Conservation (phyloP, 2,113 vertebrate species). For the Oncorhynchus nerka region DNA sequence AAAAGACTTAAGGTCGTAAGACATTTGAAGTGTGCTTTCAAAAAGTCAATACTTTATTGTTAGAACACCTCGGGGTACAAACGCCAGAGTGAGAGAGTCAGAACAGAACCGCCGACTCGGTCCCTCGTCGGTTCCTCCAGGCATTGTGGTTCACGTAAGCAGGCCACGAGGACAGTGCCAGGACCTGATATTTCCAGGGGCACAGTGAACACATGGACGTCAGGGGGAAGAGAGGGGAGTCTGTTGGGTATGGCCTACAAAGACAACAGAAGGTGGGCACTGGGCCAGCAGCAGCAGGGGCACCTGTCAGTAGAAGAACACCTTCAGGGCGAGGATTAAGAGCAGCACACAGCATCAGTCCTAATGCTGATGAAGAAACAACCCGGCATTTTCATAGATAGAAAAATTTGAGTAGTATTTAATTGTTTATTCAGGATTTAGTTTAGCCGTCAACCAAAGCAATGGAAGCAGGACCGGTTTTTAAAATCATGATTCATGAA, state of each 20-base stretch:
- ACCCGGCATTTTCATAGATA: neutral
- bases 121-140: conserved; percentile 19
- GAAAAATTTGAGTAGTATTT: neutral
- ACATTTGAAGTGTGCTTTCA: no score
- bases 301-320: neutral
- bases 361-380: neutral
- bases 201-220: conserved; percentile 48
- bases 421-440: neutral
- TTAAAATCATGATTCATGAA: neutral
- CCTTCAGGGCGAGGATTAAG: neutral
- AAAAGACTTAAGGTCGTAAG: no score
- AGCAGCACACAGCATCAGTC: neutral
- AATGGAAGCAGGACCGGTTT: neutral
- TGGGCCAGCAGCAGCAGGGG: neutral
- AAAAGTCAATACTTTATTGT: no score
- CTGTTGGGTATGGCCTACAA: conserved; percentile 4
- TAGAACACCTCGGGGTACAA: conserved; percentile 12
- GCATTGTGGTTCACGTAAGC: conserved; percentile 30
- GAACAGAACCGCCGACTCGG: neutral
- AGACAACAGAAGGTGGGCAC: conserved; percentile 14
- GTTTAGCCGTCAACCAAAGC: neutral
- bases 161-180: conserved; percentile 35
- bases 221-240: conserved; percentile 14
- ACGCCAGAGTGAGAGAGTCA: neutral
- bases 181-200: conserved; percentile 25